phyloP scores from a whole-genome alignment of 1,140 invertebrate species.

The Phortica variegata region DNA sequence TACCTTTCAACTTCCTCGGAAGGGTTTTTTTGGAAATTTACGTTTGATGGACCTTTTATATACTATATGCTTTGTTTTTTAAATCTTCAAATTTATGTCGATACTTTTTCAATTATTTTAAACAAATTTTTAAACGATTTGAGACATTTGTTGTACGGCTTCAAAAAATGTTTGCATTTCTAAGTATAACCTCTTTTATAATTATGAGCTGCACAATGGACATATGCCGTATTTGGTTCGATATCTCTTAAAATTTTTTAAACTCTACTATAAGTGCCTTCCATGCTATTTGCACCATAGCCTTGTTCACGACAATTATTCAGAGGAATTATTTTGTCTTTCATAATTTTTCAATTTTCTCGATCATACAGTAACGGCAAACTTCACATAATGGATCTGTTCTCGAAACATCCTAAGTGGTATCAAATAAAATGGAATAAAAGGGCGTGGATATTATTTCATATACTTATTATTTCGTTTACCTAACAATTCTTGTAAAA shows the following conservation, averaged over 20 bases:
- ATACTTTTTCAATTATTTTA: background rate
- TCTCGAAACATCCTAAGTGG: constrained; percentile 20
- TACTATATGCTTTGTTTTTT: too few relatives aligned
- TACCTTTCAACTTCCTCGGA: too few relatives aligned
- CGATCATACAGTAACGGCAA: constrained; percentile 4
- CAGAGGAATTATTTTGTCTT: constrained; percentile 28
- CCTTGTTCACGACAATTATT: constrained; percentile 38
- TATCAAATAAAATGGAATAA: constrained; percentile 19
- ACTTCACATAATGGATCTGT: constrained; percentile 21
- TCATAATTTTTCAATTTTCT: constrained; percentile 2
- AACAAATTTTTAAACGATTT: background rate
- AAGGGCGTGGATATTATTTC: constrained; percentile 18
- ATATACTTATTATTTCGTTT: constrained; percentile 20
- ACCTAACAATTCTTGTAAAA: constrained; percentile 22
- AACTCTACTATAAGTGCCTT: constrained; percentile 31
- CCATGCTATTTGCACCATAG: constrained; percentile 37
- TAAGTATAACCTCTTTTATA: constrained; percentile 23
- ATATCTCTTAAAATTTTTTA: constrained; percentile 29
- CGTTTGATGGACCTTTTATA: too few relatives aligned
- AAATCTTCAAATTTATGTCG: background rate
- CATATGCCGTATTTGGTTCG: constrained; percentile 24
- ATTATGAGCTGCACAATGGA: constrained; percentile 41
- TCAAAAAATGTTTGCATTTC: constrained; percentile 18
- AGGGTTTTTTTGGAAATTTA: too few relatives aligned
- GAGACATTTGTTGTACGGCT: constrained; percentile 21